Evolutionary conservation across 1,140 invertebrate genomes (phyloP).

Genomic region (Rhizoglyphus robini): DNA sequence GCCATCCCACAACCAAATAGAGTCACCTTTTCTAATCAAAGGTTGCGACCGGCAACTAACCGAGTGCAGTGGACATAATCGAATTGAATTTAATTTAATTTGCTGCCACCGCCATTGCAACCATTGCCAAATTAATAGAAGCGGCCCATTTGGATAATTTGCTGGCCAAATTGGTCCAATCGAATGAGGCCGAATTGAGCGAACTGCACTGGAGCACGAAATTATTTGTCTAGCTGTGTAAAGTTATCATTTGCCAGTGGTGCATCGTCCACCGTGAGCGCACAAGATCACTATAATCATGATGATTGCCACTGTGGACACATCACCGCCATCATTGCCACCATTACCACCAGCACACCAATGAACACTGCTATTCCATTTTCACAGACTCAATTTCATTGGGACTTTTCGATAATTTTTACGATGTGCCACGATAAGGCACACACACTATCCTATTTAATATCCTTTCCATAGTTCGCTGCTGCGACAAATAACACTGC

Average conservation of each 20-base stretch:
- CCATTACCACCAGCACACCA: too few species aligned
- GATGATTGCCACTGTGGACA: neutral
- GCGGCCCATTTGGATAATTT: too few species aligned
- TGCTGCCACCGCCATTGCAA: neutral
- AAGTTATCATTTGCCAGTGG: constrained; percentile 14
- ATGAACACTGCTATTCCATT: too few species aligned
- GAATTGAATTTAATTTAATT: constrained; percentile 9
- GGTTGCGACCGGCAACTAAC: neutral
- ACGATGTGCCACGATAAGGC: too few species aligned
- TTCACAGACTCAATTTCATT: too few species aligned
- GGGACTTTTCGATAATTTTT: too few species aligned
- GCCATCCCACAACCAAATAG: neutral
- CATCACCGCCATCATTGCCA: neutral
- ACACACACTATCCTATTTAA: too few species aligned
- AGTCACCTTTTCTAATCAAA: neutral
- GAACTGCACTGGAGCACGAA: neutral
- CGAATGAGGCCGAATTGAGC: neutral
- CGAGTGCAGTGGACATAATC: neutral
- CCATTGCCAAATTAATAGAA: too few species aligned
- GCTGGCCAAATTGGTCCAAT: too few species aligned
- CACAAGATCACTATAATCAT: constrained; percentile 8
- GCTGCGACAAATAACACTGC: too few species aligned
- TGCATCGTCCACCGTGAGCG: too few species aligned
- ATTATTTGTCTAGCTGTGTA: constrained; percentile 1
- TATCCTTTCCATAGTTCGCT: too few species aligned